A percentile compares a stretch with the other conserved stretches of the same genome.
These are phyloP conservation scores for Alcedo quadribrachys DNA, from an alignment of 2,797 vertebrate genomes.

Conservation along the genomic window DNA sequence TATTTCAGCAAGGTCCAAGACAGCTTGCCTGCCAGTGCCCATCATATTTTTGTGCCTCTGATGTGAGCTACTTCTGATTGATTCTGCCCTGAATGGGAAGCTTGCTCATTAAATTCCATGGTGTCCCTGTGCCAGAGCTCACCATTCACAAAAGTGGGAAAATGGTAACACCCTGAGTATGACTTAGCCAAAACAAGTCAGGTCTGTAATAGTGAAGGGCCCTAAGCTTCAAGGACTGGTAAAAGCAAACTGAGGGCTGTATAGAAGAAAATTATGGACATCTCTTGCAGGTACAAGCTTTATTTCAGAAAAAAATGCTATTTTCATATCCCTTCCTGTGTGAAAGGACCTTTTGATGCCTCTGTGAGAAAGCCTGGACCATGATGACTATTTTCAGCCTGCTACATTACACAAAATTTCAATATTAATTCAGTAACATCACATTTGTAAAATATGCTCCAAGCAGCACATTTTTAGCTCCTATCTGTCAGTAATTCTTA, in stretches of 20 bases:
- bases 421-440: background rate
- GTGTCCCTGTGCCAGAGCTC: background rate
- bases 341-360: background rate
- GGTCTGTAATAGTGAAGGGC: background rate
- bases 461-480: background rate
- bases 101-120: background rate
- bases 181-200: background rate
- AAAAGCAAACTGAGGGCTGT: background rate
- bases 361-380: background rate
- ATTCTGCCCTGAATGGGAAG: background rate
- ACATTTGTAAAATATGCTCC: background rate
- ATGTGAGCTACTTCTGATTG: background rate
- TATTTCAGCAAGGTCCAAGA: background rate
- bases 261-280: background rate
- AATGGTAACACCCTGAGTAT: background rate
- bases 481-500: background rate
- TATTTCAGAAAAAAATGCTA: background rate
- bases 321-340: background rate
- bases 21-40: background rate
- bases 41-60: background rate
- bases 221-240: background rate
- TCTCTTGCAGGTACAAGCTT: background rate
- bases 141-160: background rate
- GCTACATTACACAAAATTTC: background rate
- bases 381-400: background rate